Conservation (phyloP, 2,113 vertebrate species). For the Neotoma lepida region DNA sequence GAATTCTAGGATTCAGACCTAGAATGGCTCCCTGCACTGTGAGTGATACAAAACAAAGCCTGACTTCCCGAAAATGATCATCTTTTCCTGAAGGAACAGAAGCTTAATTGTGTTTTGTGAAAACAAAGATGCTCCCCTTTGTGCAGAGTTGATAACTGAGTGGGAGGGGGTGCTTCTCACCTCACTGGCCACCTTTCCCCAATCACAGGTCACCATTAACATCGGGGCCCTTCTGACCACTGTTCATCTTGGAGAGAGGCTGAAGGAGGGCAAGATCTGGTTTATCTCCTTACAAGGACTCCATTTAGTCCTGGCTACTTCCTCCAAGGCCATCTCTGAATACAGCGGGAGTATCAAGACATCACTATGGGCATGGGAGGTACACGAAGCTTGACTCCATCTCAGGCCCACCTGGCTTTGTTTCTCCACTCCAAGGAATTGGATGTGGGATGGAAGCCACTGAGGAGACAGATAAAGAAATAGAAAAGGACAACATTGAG, state of each 20-base stretch:
- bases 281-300: neutral
- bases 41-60: neutral
- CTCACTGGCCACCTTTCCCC: neutral
- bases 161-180: no score
- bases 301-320: neutral
- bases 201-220: fast-evolving
- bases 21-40: neutral
- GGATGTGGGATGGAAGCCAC: fast-evolving
- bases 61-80: no score
- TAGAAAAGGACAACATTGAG: fast-evolving
- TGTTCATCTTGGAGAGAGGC: fast-evolving
- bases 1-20: neutral
- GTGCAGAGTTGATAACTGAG: fast-evolving
- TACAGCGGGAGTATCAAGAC: no score
- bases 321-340: neutral
- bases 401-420: neutral
- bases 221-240: fast-evolving
- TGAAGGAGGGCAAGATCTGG: neutral
- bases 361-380: no score
- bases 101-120: neutral
- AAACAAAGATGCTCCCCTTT: neutral
- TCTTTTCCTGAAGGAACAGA: neutral
- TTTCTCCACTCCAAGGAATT: neutral
- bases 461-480: no score
- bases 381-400: fast-evolving